Base-by-base conservation (phyloP, 2,888 invertebrate genomes). In the Aethes cnicana region DNA sequence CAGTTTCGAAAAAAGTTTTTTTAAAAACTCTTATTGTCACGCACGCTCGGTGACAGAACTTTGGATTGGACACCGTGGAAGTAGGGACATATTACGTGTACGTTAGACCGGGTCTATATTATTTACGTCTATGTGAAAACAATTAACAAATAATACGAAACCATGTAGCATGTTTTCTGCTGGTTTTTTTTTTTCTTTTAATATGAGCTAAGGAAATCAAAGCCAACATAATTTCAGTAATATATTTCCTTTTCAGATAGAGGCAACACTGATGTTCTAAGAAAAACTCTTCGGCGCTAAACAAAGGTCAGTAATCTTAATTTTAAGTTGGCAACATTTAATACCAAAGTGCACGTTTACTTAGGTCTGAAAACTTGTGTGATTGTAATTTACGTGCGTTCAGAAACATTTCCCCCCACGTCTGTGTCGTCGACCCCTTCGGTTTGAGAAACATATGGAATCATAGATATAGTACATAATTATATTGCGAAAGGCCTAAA, bases 361-460 rank as follows among this genome's bases (percentile, higher is more conserved):
- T n/a, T 36, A 47, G 8, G 16, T 32, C 33, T 9, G 43, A 17
- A 41, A 54, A 50, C 50, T 44, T 47, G 43, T 47, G 32, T 43
- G 53, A 37, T 28, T 43, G 57, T 49, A 54, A 59, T 53, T 56
- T 56, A 59, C 49, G 52, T 33, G 16, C 44, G 47, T 54, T 49
- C 39, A 25, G 52, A 48, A 52, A 44, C 46, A 46, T 54, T 52
- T 57, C 39, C 53, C 46, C 44, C 46, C 37, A 39, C 43, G 47
- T 47, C 52, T 36, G 48, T 35, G 26, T 52, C 47, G 39, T 33
- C 17, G 46, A 37, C 44, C 52, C 39, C 21, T 18, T 21, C 4
- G 20, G 20, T 21, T 12, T 25, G 12, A 37, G 18, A 17, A 41
- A 37, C 9, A 18, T 33, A 37, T 4, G 23, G 43, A 50, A 50